phyloP scores from a whole-genome alignment of 2,888 invertebrate species.

The Lasioglossum malachurum region DNA sequence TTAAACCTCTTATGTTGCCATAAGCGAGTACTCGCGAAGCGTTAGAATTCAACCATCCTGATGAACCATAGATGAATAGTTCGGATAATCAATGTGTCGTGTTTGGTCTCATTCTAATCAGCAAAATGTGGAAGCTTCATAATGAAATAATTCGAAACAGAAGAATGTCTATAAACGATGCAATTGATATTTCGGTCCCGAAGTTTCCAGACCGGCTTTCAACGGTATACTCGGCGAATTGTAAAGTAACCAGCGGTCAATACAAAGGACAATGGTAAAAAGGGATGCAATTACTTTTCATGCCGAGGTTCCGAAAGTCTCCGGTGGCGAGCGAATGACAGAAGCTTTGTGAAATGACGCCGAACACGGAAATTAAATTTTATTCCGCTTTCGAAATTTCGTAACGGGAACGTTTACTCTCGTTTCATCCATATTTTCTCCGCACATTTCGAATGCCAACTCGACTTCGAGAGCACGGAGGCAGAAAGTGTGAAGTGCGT shows the following conservation, averaged over 20 bases:
- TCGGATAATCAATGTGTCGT: too few relatives aligned
- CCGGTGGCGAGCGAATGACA: not conserved
- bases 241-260: too few relatives aligned
- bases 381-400: constrained; percentile 11
- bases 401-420: constrained; percentile 5
- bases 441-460: not conserved
- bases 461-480: not conserved
- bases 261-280: not conserved
- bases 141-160: not conserved
- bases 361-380: constrained; percentile 9
- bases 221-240: too few relatives aligned
- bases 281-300: not conserved
- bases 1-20: not conserved
- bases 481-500: constrained; percentile 12
- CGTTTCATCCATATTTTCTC: not conserved
- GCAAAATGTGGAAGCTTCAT: not conserved
- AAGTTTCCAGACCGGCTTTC: not conserved
- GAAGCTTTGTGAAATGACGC: not conserved
- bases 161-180: not conserved
- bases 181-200: not conserved
- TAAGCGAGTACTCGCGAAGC: too few relatives aligned
- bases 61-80: too few relatives aligned
- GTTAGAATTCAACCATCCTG: too few relatives aligned
- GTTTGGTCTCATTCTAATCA: too few relatives aligned
- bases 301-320: not conserved